phyloP scores from a whole-genome alignment of 2,113 vertebrate genomes.

The Grammomys dolichurus region DNA sequence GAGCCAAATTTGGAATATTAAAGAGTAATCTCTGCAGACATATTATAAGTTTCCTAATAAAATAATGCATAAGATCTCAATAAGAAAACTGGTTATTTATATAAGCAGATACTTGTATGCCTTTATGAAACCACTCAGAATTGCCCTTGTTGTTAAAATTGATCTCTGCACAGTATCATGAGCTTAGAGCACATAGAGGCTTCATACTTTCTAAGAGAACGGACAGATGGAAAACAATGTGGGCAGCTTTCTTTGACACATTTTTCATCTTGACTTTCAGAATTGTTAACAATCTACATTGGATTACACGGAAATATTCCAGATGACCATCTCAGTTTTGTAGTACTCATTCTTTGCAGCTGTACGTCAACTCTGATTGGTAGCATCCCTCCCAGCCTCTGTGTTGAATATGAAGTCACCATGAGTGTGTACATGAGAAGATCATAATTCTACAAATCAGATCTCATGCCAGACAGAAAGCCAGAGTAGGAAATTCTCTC shows the following conservation, averaged over 20 bases:
- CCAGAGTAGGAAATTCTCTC: background rate
- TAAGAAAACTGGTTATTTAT: background rate
- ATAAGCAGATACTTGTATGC: background rate
- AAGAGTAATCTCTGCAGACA: slow-evolving; percentile 59
- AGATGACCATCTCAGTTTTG: rapidly evolving
- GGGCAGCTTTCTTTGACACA: background rate
- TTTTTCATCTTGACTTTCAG: background rate
- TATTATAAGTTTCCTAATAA: slow-evolving; percentile 24
- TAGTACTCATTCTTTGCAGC: rapidly evolving
- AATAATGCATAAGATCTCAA: background rate
- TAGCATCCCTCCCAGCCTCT: too few relatives aligned
- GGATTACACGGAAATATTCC: too few relatives aligned
- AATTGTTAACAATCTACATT: background rate
- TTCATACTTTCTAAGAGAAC: background rate
- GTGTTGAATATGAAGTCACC: background rate
- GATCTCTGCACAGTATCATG: background rate
- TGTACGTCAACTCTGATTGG: rapidly evolving
- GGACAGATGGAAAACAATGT: background rate
- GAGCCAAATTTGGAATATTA: slow-evolving; percentile 67
- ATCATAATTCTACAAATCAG: background rate
- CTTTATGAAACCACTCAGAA: background rate
- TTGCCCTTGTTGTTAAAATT: background rate
- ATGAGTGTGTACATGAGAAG: background rate
- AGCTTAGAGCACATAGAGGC: background rate
- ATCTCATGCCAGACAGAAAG: rapidly evolving